Percentiles rank a stretch among this genome's conserved stretches.
These are phyloP conservation scores for Acrossocheilus fasciatus DNA, from an alignment of 2,797 vertebrate species.

Conservation along the genomic window DNA sequence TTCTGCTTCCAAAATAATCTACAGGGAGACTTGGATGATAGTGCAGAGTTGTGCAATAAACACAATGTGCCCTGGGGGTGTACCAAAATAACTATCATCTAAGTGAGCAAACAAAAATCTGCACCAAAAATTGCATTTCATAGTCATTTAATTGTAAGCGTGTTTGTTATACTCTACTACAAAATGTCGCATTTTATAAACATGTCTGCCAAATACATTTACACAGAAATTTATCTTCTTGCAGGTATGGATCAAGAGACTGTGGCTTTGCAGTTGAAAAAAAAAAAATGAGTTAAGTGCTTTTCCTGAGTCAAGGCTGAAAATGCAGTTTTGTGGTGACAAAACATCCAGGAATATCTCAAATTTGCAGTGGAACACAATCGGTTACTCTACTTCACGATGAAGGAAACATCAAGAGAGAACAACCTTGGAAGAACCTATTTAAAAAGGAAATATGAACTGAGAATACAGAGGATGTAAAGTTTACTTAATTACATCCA, in stretches of 20 bases:
- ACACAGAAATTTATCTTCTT: background rate
- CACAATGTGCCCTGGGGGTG: background rate
- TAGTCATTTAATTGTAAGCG: background rate
- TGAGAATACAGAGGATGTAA: too few species aligned
- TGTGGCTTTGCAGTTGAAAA: constrained; percentile 53
- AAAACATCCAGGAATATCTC: constrained; percentile 48
- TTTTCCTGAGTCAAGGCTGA: constrained; percentile 38
- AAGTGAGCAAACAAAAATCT: background rate
- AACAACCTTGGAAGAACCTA: too few species aligned
- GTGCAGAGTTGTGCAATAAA: background rate
- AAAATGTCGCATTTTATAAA: background rate
- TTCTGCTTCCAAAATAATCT: constrained; percentile 8
- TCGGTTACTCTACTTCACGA: constrained; percentile 40
- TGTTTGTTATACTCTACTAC: background rate
- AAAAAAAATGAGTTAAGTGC: background rate
- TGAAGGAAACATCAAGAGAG: background rate
- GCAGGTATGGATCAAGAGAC: constrained; percentile 57
- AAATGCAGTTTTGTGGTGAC: constrained; percentile 52
- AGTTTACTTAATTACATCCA: too few species aligned
- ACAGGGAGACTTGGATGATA: background rate
- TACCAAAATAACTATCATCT: background rate
- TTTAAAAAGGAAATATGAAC: too few species aligned
- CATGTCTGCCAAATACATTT: background rate
- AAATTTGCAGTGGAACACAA: constrained; percentile 40
- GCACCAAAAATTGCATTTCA: background rate